Evolutionary conservation across 1,140 invertebrate genomes (phyloP), one percentile per base, ranked within the genome.

Genomic region (Drosophila varians): DNA sequence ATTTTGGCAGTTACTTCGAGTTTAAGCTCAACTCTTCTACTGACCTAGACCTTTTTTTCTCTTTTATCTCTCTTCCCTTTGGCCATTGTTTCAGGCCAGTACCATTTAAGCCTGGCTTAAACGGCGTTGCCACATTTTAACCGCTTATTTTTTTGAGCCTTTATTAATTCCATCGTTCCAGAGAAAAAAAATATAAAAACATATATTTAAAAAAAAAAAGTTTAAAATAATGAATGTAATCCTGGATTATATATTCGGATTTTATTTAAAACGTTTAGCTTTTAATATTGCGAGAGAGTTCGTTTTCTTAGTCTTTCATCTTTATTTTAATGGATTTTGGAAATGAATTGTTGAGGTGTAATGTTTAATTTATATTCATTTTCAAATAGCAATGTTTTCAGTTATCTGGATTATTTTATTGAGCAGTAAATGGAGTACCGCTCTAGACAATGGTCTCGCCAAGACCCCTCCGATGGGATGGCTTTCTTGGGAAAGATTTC

Each of bases 401-500:
- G 16, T 43, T 31, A n/a, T 64, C 49, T 71, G 57, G 49, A 70
- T 74, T 77, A 36, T 71, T 90, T 70, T 91, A 90, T 7, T 89
- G 77, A 46, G 69, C 51, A 91, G 91, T 72, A 38, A 47, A 34
- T 31, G 47, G 34, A 49, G 65, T 25, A 36, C 42, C 18, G 12
- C 53, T 73, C 92, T 97, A 58, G 95, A 97, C 65, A 97, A 97
- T 94, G 96, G 96, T 6, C 88, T 97, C 57, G 96, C 94, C 4
- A 92, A 94, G 49, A 97, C 96, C 47, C 97, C 97, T 9, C 97
- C 97, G 0, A 95, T 95, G 94, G 94, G 94, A 53, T 98, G 97
- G 97, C 92, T 98, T 19, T 96, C 97, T 3, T 98, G 97, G 97
- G 96, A 97, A 82, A 91, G 97, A 77, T 98, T 98, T 92, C 93